phyloP scores from a whole-genome alignment of 2,113 vertebrate species.

The Pachycephala philippinensis region DNA sequence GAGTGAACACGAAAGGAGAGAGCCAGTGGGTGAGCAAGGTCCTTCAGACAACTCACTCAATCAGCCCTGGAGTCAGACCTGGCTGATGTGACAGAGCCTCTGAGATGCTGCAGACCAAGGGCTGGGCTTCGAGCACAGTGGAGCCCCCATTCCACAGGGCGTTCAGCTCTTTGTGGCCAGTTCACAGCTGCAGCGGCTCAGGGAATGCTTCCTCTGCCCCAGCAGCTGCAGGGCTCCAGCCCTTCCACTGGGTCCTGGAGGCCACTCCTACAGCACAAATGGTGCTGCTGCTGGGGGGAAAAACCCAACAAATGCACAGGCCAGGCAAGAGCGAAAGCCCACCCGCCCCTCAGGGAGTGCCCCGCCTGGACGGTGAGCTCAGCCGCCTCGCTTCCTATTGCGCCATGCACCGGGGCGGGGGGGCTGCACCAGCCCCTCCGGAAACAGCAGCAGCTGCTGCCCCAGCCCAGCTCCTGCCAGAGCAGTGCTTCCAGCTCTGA shows the following conservation, averaged over 20 bases:
- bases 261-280: rapidly evolving
- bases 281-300: background rate
- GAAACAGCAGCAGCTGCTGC: background rate
- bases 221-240: background rate
- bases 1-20: background rate
- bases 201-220: background rate
- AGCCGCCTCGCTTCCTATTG: background rate
- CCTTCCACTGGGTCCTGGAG: background rate
- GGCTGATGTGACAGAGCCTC: background rate
- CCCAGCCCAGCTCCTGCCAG: background rate
- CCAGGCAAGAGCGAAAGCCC: background rate
- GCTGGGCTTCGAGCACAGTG: background rate
- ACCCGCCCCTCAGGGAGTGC: background rate
- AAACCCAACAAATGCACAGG: background rate
- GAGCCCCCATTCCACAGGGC: background rate
- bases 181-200: rapidly evolving
- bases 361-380: background rate
- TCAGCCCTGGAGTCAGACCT: background rate
- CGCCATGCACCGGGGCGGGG: background rate
- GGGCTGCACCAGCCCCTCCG: background rate
- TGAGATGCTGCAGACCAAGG: rapidly evolving
- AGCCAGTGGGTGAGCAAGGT: background rate
- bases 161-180: background rate
- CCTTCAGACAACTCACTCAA: background rate
- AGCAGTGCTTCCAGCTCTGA: background rate